These are phyloP conservation scores for Lanius ludovicianus DNA, from an alignment of 2,113 vertebrate genomes.

Conservation along the genomic window DNA sequence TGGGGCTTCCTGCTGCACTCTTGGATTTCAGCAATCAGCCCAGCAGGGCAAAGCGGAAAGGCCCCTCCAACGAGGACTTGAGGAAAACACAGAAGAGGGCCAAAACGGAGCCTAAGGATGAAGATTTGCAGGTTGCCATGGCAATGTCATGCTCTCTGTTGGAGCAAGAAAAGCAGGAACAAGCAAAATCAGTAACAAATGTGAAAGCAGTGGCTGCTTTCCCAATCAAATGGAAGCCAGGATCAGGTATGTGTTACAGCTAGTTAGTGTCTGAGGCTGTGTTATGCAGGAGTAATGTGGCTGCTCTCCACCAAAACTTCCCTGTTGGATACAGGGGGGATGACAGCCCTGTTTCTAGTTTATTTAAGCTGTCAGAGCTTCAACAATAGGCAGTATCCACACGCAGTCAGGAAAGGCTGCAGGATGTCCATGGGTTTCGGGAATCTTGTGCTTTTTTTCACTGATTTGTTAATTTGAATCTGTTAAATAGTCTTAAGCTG, in stretches of 20 bases:
- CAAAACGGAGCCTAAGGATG: slow-evolving; percentile 70
- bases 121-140: slow-evolving; percentile 89
- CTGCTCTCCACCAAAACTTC: background rate
- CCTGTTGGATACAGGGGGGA: background rate
- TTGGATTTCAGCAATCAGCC: slow-evolving; percentile 52
- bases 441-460: background rate
- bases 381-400: background rate
- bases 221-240: slow-evolving; percentile 61
- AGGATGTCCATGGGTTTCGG: background rate
- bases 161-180: slow-evolving; percentile 67
- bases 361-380: slow-evolving; percentile 12
- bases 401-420: background rate
- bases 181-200: slow-evolving; percentile 17
- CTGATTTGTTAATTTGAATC: background rate
- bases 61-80: slow-evolving; percentile 43
- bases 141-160: slow-evolving; percentile 89
- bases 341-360: background rate
- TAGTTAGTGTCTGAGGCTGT: background rate
- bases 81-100: slow-evolving; percentile 76
- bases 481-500: background rate
- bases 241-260: slow-evolving; percentile 64
- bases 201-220: slow-evolving; percentile 47
- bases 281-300: background rate
- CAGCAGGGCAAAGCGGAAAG: slow-evolving; percentile 78
- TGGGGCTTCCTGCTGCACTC: slow-evolving; percentile 20